Conservation (phyloP, 2,888 invertebrate species). For the Notodonta ziczac region DNA sequence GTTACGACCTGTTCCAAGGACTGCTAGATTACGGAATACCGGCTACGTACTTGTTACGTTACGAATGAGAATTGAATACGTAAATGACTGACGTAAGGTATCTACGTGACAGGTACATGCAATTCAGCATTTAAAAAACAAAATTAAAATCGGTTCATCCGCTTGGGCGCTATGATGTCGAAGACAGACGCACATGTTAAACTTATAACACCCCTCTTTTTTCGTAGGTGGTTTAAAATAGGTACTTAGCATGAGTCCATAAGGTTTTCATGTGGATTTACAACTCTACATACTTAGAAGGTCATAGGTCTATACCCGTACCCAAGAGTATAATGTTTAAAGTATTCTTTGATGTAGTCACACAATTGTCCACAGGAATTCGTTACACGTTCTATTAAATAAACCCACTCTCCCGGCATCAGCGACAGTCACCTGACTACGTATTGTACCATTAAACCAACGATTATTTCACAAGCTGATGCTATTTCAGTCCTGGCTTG, state of each 20-base stretch:
- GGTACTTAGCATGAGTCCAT: too few relatives aligned
- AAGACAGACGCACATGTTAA: too few relatives aligned
- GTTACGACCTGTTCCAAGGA: slow-evolving; percentile 44
- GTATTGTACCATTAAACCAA: slow-evolving; percentile 39
- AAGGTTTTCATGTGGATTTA: background rate
- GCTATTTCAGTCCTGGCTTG: slow-evolving; percentile 77
- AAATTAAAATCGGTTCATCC: too few relatives aligned
- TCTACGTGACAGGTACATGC: background rate
- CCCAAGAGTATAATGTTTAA: too few relatives aligned
- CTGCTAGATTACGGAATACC: slow-evolving; percentile 22
- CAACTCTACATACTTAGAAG: background rate
- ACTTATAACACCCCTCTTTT: too few relatives aligned
- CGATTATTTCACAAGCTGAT: slow-evolving; percentile 61
- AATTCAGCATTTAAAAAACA: too few relatives aligned
- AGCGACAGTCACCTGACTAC: slow-evolving; percentile 51
- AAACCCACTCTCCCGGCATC: slow-evolving; percentile 23
- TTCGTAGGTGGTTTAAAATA: too few relatives aligned
- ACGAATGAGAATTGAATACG: background rate
- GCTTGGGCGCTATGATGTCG: too few relatives aligned
- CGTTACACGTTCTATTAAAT: slow-evolving; percentile 15
- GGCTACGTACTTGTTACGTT: background rate
- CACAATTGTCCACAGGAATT: background rate
- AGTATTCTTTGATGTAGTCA: too few relatives aligned
- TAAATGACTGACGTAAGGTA: background rate
- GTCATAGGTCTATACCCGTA: too few relatives aligned